A percentile compares a stretch with the other conserved stretches of the same genome.
These are phyloP conservation scores for Cheilosia vulpina DNA, from an alignment of 2,888 invertebrate species.

Conservation along the genomic window DNA sequence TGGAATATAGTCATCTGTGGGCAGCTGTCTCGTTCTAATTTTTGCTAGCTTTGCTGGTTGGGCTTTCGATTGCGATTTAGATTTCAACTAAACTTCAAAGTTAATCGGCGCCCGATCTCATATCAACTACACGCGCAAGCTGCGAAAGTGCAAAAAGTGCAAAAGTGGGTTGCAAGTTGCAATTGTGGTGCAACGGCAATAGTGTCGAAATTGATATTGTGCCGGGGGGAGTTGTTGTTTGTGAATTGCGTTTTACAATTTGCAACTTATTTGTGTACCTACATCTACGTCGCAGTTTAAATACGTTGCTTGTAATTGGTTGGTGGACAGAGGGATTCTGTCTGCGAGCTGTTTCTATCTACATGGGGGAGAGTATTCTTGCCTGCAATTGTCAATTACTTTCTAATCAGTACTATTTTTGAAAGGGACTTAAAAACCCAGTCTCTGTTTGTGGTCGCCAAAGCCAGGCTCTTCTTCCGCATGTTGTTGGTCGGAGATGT, in stretches of 20 bases:
- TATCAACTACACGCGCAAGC: neutral
- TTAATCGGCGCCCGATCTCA: conserved; percentile 3
- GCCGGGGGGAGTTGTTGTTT: conserved; percentile 14
- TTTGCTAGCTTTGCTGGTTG: conserved; percentile 7
- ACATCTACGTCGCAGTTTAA: conserved; percentile 5
- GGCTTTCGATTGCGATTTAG: conserved; percentile 37
- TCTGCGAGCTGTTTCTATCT: too few species aligned
- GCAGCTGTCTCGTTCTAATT: conserved; percentile 13
- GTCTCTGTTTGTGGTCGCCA: too few species aligned
- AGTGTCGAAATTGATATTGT: neutral
- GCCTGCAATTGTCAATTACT: too few species aligned
- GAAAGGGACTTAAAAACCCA: too few species aligned
- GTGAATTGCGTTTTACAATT: conserved; percentile 38
- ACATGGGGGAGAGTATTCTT: neutral
- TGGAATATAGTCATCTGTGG: conserved; percentile 10
- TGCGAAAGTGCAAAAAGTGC: conserved; percentile 14
- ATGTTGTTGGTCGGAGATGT: too few species aligned
- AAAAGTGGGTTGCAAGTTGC: conserved; percentile 1
- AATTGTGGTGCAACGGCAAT: neutral
- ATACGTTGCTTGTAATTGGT: neutral
- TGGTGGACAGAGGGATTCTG: neutral
- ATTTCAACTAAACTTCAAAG: conserved; percentile 21
- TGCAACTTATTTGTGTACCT: conserved; percentile 12
- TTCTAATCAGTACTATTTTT: too few species aligned
- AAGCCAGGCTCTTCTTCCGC: too few species aligned